Conservation (phyloP, 2,888 invertebrate species). For the Malachius bipustulatus region DNA sequence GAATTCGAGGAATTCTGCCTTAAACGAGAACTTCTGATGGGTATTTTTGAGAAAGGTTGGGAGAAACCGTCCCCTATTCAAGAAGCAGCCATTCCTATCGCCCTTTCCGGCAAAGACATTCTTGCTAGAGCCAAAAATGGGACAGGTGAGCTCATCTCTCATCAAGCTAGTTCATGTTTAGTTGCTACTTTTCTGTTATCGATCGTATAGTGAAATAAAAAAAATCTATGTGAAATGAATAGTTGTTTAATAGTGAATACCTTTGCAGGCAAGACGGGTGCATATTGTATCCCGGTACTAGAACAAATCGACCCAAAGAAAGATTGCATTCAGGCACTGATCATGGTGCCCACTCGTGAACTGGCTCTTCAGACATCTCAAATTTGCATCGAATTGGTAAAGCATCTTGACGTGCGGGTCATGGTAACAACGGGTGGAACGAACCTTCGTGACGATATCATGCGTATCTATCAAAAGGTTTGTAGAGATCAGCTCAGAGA, state of each 20-base stretch:
- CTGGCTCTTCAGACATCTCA: constrained; percentile 98
- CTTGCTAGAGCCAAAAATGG: constrained; percentile 93
- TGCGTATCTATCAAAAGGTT: constrained; percentile 92
- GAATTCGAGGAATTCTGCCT: constrained; percentile 99
- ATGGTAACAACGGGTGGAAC: constrained; percentile 99
- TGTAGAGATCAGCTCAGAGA: neutral
- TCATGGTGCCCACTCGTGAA: constrained; percentile 98
- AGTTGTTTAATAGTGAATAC: neutral
- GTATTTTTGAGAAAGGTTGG: constrained; percentile 99
- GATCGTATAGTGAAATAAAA: no score
- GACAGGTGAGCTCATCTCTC: constrained; percentile 9
- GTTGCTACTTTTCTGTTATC: no score
- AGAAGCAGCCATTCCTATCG: constrained; percentile 98
- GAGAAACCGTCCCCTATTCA: constrained; percentile 99
- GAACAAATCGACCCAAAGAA: constrained; percentile 85
- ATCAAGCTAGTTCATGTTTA: no score
- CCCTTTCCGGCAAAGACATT: constrained; percentile 93
- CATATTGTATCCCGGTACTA: constrained; percentile 96
- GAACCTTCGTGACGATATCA: constrained; percentile 94
- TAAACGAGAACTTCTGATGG: constrained; percentile 95
- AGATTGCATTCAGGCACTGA: constrained; percentile 93
- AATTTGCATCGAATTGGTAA: constrained; percentile 97
- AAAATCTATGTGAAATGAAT: no score
- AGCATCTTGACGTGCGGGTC: constrained; percentile 92
- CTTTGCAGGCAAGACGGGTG: constrained; percentile 75